Conservation (phyloP, 2,113 vertebrate species). For the Ranitomeya variabilis region DNA sequence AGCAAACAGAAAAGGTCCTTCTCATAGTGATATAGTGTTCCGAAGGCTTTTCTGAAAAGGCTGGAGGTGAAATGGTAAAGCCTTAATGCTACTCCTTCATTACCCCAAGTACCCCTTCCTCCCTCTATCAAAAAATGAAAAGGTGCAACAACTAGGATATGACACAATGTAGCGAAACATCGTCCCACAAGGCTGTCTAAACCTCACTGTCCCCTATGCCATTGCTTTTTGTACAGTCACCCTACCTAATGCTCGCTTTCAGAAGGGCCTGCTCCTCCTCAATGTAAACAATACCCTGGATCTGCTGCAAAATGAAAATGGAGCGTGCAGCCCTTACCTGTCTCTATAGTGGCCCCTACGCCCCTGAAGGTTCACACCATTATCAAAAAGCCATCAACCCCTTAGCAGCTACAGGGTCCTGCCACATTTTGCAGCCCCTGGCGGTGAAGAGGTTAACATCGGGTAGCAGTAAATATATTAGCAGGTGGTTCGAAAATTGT, state of each 20-base stretch:
- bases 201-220: conserved; percentile 1
- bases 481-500: conserved; percentile 22
- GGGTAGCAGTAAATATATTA: conserved; percentile 41
- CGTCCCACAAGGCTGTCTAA: background rate
- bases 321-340: background rate
- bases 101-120: background rate
- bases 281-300: conserved; percentile 48
- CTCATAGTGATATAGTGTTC: conserved; percentile 22
- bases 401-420: conserved; percentile 49
- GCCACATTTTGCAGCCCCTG: conserved; percentile 31
- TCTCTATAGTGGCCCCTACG: conserved; percentile 3
- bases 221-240: background rate
- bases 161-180: conserved; percentile 17
- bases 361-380: background rate
- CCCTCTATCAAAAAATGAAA: background rate
- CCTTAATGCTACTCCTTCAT: background rate
- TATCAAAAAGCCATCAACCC: conserved; percentile 38
- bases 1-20: background rate
- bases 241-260: background rate
- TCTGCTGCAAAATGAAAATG: background rate
- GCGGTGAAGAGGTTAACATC: conserved; percentile 21
- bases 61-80: conserved; percentile 8
- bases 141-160: conserved; percentile 44
- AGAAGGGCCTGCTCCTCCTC: conserved; percentile 40
- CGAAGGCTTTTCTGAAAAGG: conserved; percentile 26